Conservation (phyloP, 2,113 vertebrate species). For the Uria lomvia region DNA sequence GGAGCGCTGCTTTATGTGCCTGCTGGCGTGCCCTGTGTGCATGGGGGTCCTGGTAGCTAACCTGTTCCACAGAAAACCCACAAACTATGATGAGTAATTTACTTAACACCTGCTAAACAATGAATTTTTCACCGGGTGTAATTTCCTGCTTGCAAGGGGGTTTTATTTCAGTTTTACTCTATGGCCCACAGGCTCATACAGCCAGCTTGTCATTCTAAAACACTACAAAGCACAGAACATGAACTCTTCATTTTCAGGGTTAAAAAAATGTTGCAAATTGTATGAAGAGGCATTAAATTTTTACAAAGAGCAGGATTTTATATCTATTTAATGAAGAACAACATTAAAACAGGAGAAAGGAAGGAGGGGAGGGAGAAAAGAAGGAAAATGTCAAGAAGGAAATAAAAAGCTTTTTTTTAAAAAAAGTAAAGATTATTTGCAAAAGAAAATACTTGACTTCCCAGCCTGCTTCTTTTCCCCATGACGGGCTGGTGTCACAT, state of each 20-base stretch:
- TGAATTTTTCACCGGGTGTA: fast-evolving
- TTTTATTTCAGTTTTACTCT: neutral
- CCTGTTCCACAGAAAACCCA: neutral
- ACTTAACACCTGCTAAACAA: neutral
- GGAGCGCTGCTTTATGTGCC: neutral
- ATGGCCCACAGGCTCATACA: neutral
- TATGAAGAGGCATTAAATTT: neutral
- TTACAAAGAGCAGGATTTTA: neutral
- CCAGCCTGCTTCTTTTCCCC: neutral
- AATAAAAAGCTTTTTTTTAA: neutral
- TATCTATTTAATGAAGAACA: neutral
- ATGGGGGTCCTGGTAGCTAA: neutral
- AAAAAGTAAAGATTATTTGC: neutral
- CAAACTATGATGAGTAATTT: neutral
- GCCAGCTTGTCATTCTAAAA: neutral
- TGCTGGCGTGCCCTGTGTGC: too few relatives aligned
- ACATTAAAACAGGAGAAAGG: neutral
- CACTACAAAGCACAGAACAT: neutral
- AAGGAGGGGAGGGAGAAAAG: neutral
- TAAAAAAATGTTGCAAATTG: neutral
- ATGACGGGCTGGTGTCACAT: neutral
- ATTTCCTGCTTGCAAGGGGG: neutral
- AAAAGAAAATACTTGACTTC: neutral
- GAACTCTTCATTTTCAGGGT: neutral
- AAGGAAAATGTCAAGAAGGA: neutral